These are phyloP conservation scores for Melanotaenia maccullochi DNA, from an alignment of 2,797 vertebrate species.

Conservation along the genomic window DNA sequence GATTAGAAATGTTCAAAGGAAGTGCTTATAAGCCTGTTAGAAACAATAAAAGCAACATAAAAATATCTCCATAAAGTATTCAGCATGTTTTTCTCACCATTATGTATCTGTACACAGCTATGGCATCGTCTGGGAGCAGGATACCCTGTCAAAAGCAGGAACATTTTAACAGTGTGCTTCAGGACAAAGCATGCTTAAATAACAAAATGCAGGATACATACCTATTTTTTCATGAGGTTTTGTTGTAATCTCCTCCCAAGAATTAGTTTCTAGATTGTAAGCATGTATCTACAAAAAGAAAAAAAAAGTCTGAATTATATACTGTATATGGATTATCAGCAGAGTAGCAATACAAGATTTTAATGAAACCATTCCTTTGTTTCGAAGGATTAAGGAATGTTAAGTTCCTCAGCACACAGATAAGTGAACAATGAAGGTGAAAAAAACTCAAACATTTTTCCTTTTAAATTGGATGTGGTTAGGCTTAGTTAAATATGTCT, in stretches of 20 bases:
- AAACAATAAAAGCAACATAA: not conserved
- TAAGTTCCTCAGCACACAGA: not conserved
- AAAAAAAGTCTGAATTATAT: not conserved
- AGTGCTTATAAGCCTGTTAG: not conserved
- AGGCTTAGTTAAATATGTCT: not conserved
- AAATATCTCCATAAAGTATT: not conserved
- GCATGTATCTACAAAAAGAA: constrained; percentile 89
- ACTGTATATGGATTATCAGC: not conserved
- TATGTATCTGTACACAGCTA: constrained; percentile 97
- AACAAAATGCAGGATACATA: constrained; percentile 58
- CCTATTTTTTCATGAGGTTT: constrained; percentile 97
- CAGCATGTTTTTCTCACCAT: constrained; percentile 82
- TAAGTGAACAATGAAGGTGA: no score
- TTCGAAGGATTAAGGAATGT: not conserved
- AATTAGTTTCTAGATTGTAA: constrained; percentile 98
- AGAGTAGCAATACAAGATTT: not conserved
- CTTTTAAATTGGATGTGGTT: not conserved
- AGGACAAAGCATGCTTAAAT: not conserved
- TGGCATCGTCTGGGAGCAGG: constrained; percentile 96
- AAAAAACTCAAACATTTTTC: not conserved
- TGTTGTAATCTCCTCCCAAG: constrained; percentile 96
- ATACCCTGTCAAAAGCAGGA: constrained; percentile 84
- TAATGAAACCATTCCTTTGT: not conserved
- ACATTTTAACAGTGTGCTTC: not conserved
- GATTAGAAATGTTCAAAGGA: not conserved